Conservation (phyloP, 64 coral and sea anemone species). For the Porites lutea region DNA sequence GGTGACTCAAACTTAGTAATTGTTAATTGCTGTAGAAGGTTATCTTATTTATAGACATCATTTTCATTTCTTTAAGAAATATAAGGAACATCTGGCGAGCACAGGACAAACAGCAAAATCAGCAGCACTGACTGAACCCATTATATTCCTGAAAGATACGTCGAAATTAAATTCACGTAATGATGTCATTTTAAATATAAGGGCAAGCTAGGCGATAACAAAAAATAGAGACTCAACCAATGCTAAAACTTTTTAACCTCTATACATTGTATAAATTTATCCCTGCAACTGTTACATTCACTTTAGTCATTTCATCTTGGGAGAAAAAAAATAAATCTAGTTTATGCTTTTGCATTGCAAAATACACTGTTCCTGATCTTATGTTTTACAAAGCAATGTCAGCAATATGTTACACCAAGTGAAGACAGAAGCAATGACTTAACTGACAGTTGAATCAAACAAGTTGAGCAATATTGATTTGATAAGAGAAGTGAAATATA, state of each 20-base stretch:
- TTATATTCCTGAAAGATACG: slow-evolving; percentile 8
- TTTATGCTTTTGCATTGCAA: neutral
- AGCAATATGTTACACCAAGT: neutral
- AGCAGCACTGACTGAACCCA: neutral
- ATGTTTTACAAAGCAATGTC: neutral
- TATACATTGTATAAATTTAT: neutral
- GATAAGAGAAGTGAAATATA: neutral
- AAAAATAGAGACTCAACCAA: neutral
- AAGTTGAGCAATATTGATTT: neutral
- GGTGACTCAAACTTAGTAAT: no score
- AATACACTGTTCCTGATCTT: neutral
- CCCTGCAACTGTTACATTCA: neutral
- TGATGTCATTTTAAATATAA: no score
- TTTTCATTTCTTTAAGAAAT: no score
- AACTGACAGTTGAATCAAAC: no score
- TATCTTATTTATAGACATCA: no score
- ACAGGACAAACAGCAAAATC: neutral
- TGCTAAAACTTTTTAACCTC: neutral
- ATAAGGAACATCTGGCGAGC: neutral
- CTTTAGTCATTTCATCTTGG: neutral
- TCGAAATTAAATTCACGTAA: neutral
- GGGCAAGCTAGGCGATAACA: no score
- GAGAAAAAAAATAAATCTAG: neutral
- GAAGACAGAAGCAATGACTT: neutral
- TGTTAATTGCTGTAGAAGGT: no score